These are phyloP conservation scores for Torymus texanus DNA, from an alignment of 2,888 invertebrate species.

Conservation along the genomic window DNA sequence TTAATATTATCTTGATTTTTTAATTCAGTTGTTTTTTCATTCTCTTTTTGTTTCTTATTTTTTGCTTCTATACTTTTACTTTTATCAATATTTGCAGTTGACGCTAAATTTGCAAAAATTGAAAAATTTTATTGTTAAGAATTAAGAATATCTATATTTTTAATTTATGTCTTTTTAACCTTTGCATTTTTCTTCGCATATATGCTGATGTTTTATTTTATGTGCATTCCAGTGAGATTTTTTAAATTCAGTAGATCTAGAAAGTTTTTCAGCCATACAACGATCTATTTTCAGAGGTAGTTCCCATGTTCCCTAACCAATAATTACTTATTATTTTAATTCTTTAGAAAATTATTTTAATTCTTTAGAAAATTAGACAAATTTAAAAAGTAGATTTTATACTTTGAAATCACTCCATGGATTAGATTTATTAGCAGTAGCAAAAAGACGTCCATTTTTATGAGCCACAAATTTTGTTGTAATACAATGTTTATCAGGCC, in stretches of 20 bases:
- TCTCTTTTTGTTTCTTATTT: constrained; percentile 11
- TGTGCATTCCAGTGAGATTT: constrained; percentile 61
- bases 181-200: constrained; percentile 37
- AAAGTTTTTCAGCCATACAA: constrained; percentile 61
- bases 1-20: constrained; percentile 12
- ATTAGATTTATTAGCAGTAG: constrained; percentile 57
- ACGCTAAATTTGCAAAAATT: background rate
- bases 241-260: constrained; percentile 58
- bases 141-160: background rate
- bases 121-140: background rate
- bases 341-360: background rate
- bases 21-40: background rate
- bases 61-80: constrained; percentile 20
- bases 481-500: constrained; percentile 63
- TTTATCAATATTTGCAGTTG: background rate
- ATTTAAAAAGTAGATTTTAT: constrained; percentile 31
- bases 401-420: constrained; percentile 65
- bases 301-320: constrained; percentile 61
- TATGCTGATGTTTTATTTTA: constrained; percentile 43
- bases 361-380: background rate
- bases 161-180: constrained; percentile 11
- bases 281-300: constrained; percentile 64
- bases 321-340: background rate
- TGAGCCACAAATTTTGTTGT: constrained; percentile 63
- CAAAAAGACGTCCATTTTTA: constrained; percentile 62